These are phyloP conservation scores for Coenonympha arcania DNA, from an alignment of 2,888 invertebrate genomes.

Conservation along the genomic window DNA sequence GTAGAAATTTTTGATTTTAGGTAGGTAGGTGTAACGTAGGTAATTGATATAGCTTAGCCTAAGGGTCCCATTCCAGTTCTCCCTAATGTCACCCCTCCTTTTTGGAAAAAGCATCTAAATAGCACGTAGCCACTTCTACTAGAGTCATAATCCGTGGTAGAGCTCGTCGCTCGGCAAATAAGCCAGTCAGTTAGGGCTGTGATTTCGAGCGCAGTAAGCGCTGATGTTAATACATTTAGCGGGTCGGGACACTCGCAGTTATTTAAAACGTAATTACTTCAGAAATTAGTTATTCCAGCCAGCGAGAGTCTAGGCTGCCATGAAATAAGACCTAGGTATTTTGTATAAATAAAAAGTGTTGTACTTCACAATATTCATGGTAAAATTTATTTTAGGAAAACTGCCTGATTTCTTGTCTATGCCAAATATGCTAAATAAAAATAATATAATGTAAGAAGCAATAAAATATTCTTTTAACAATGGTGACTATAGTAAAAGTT, in stretches of 20 bases:
- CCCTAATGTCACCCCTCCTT: not conserved
- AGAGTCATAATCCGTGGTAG: slow-evolving; percentile 29
- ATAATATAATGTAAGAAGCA: no score
- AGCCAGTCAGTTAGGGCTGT: slow-evolving; percentile 67
- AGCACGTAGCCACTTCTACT: slow-evolving; percentile 33
- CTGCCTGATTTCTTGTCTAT: no score
- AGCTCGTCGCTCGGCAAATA: slow-evolving; percentile 59
- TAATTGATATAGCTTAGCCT: no score
- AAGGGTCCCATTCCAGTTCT: no score
- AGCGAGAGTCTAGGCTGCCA: slow-evolving; percentile 3
- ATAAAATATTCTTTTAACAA: no score
- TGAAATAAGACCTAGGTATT: slow-evolving; percentile 5
- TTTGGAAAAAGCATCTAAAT: not conserved
- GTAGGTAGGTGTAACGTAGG: no score
- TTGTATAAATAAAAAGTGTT: not conserved
- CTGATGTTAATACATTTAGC: slow-evolving; percentile 34
- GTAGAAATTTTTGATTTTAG: no score
- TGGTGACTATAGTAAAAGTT: no score
- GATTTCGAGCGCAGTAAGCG: slow-evolving; percentile 59
- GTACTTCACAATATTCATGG: not conserved
- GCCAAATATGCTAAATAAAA: no score
- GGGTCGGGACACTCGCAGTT: slow-evolving; percentile 28
- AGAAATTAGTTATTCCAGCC: slow-evolving; percentile 26
- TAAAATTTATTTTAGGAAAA: no score
- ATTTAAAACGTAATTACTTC: slow-evolving; percentile 55